Base-by-base conservation (phyloP, 2,888 invertebrate genomes). In the Hemistola chrysoprasaria region DNA sequence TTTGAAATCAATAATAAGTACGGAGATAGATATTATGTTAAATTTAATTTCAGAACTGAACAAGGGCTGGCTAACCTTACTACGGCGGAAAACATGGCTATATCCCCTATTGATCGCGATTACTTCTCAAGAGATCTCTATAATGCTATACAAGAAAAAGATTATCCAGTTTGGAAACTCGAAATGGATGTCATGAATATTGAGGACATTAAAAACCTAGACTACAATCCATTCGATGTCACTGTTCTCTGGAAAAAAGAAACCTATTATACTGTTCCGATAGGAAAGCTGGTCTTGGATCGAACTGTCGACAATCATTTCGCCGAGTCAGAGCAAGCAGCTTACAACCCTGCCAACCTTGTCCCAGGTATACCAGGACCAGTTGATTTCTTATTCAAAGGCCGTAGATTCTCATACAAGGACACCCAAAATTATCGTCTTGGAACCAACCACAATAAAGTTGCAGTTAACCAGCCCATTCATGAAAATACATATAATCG, bases 11-110 rank as follows among this genome's bases (percentile, higher is more conserved):
- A 96, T 21, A 97, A 97, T 75, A 90, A 82, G n/a, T 77, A 91
- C 2, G 92, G 93, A 0, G 90, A 93, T 40, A 77, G 90, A 3
- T 87, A 93, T 52, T 97, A 94, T 71, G 95, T 94, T 53, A 96
- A 96, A 88, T 97, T 97, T 83, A 96, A 97, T 72, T 93, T 92
- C 66, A 95, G 95, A 90, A 95, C 95, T 4, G 92, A 96, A 71
- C 96, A 96, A 76, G 95, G 95, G 7, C 93, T 97, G 53, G 93
- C 93, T 68, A 94, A 93, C 70, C 67, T 97, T 33, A 76, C 88
- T 21, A 88, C 90, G 0, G 90, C 92, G 1, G 86, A 90, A 62
- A 95, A 95, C 0, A 89, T 65, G 1, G 75, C 91, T 26, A 74
- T 97, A 24, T 78, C 92, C 22, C 91, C 91, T 1, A 66, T 81